Evolutionary conservation across 2,888 invertebrate species (phyloP).

Genomic region (Craniophora ligustri): DNA sequence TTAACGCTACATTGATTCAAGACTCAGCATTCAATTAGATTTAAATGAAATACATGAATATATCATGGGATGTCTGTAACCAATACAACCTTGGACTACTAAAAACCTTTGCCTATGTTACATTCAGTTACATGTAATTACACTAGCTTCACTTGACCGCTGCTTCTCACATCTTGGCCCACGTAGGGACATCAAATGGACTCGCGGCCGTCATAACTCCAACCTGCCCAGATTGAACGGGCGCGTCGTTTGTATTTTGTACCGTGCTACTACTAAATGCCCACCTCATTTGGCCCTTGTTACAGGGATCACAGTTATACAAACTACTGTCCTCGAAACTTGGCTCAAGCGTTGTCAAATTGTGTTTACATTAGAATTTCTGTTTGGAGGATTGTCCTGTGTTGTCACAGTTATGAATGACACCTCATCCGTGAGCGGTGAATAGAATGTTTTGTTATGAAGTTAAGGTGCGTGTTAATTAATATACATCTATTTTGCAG

Average conservation of each 20-base stretch:
- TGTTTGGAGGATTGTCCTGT: slow-evolving; percentile 31
- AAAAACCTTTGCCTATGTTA: no score
- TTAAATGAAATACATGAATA: no score
- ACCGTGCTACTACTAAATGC: slow-evolving; percentile 57
- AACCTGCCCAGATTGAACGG: slow-evolving; percentile 73
- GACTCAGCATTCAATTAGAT: no score
- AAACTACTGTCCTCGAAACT: slow-evolving; percentile 44
- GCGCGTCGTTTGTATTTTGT: slow-evolving; percentile 69
- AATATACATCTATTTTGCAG: no score
- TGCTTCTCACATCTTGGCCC: slow-evolving; percentile 49
- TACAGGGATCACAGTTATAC: slow-evolving; percentile 67
- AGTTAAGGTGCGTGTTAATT: neutral
- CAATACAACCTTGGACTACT: no score
- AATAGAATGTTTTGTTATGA: slow-evolving; percentile 29
- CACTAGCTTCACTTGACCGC: slow-evolving; percentile 11
- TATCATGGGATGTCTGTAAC: no score
- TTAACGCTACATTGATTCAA: no score
- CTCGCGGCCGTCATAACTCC: slow-evolving; percentile 75
- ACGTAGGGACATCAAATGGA: slow-evolving; percentile 60
- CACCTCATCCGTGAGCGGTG: slow-evolving; percentile 18
- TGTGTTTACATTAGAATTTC: slow-evolving; percentile 48
- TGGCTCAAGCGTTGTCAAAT: slow-evolving; percentile 45
- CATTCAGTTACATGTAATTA: neutral
- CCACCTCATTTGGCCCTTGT: slow-evolving; percentile 61
- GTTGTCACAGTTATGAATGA: slow-evolving; percentile 31